phyloP scores from a whole-genome alignment of 2,113 vertebrate species.

The human (Homo sapiens) region DNA sequence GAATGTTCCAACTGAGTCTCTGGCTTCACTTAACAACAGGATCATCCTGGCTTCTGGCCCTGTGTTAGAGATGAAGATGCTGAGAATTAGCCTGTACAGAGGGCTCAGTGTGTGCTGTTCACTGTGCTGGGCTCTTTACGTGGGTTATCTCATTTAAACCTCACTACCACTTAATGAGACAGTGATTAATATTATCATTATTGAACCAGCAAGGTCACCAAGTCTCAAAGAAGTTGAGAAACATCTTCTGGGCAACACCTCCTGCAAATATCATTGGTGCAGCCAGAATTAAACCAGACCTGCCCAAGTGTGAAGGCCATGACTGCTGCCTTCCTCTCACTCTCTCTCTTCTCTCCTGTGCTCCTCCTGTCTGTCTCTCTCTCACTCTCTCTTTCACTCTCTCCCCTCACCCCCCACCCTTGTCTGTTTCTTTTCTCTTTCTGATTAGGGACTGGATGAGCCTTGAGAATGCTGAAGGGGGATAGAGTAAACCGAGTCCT shows the following conservation, averaged over 20 bases:
- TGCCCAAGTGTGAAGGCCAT: not conserved
- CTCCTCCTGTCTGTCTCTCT: not conserved
- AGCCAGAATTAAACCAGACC: not conserved
- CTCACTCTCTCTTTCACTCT: too few species aligned
- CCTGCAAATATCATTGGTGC: not conserved
- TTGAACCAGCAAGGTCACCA: not conserved
- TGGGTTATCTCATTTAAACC: not conserved
- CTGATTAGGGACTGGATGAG: not conserved
- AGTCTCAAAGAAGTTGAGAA: not conserved
- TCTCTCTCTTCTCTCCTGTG: not conserved
- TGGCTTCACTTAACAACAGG: not conserved
- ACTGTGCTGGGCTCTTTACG: not conserved
- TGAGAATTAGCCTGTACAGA: not conserved
- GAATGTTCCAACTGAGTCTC: slow-evolving; percentile 23
- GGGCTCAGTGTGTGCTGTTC: not conserved
- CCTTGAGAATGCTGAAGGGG: not conserved
- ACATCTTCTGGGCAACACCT: not conserved
- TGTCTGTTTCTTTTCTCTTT: too few species aligned
- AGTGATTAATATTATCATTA: not conserved
- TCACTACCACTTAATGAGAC: not conserved
- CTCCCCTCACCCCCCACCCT: too few species aligned
- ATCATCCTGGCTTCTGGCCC: not conserved
- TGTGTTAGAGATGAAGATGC: not conserved
- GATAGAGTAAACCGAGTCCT: not conserved
- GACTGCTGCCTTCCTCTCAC: not conserved